Conservation (phyloP, 1,140 invertebrate genomes). For the Panagrolaimus sp. region DNA sequence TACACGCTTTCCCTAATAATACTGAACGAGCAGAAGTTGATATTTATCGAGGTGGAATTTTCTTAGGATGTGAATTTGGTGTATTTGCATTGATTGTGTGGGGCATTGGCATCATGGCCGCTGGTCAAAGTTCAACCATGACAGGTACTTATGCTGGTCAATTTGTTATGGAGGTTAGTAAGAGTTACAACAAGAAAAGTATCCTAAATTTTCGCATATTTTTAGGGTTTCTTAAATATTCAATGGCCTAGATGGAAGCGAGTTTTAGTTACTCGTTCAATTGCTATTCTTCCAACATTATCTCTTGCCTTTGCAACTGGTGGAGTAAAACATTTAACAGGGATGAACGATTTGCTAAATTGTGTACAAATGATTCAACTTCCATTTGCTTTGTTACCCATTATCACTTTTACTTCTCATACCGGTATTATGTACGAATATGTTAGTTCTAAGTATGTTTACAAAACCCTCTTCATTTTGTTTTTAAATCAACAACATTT, state of each 20-base stretch:
- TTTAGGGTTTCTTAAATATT: constrained; percentile 80
- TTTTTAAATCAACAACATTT: constrained; percentile 14
- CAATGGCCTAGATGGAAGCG: constrained; percentile 81
- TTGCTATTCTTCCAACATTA: constrained; percentile 84
- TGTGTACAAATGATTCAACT: constrained; percentile 61
- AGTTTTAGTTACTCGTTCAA: constrained; percentile 75
- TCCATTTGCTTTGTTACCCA: constrained; percentile 71
- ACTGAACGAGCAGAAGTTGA: constrained; percentile 68
- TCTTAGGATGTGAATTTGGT: constrained; percentile 77
- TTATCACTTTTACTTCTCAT: constrained; percentile 78
- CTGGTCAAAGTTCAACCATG: constrained; percentile 79
- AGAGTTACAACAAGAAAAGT: no score
- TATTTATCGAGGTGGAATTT: constrained; percentile 76
- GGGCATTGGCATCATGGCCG: constrained; percentile 80
- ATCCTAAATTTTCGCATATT: no score
- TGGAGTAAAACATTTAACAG: constrained; percentile 70
- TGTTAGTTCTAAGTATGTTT: constrained; percentile 68
- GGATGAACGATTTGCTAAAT: constrained; percentile 83
- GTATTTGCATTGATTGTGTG: constrained; percentile 76
- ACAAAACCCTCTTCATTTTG: neutral
- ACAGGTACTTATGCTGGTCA: constrained; percentile 67
- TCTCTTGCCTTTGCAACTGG: constrained; percentile 66
- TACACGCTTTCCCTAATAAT: constrained; percentile 59
- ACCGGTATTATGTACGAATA: constrained; percentile 76
- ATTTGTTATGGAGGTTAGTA: constrained; percentile 67